Evolutionary conservation across 2,113 vertebrate genomes (phyloP).

Genomic region (Petaurus breviceps): DNA sequence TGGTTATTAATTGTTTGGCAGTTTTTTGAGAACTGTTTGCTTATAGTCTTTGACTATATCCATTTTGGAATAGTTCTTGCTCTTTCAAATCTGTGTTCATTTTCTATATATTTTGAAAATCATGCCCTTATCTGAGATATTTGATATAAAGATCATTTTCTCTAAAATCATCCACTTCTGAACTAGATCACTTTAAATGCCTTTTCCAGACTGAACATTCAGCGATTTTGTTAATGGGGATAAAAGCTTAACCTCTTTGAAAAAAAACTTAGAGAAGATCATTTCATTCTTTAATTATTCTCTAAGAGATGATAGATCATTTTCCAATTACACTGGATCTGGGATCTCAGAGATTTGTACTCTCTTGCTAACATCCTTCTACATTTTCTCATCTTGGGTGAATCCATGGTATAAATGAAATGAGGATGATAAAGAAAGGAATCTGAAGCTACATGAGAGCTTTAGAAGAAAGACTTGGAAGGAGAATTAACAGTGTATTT

Average conservation of each 20-base stretch:
- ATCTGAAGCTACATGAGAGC: too few species aligned
- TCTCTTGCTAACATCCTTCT: background rate
- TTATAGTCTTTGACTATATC: background rate
- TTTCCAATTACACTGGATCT: background rate
- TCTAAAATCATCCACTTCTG: background rate
- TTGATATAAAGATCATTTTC: background rate
- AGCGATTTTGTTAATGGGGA: background rate
- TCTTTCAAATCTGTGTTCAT: background rate
- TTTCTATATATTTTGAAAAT: background rate
- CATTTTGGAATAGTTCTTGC: background rate
- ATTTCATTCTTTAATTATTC: background rate
- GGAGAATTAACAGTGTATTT: too few species aligned
- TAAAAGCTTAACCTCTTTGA: background rate
- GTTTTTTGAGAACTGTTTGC: background rate
- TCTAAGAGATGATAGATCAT: background rate
- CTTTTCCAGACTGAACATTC: background rate
- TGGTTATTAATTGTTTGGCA: background rate
- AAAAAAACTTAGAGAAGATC: background rate
- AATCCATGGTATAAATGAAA: background rate
- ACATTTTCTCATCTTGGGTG: background rate
- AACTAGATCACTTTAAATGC: background rate
- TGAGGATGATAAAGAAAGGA: too few species aligned
- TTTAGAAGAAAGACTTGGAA: too few species aligned
- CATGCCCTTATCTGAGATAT: background rate
- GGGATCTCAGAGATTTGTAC: background rate